Percentiles rank a stretch among this genome's conserved stretches.
phyloP scores from a whole-genome alignment of 53 echinoderm and acorn worm species.

The Paracentrotus lividus region DNA sequence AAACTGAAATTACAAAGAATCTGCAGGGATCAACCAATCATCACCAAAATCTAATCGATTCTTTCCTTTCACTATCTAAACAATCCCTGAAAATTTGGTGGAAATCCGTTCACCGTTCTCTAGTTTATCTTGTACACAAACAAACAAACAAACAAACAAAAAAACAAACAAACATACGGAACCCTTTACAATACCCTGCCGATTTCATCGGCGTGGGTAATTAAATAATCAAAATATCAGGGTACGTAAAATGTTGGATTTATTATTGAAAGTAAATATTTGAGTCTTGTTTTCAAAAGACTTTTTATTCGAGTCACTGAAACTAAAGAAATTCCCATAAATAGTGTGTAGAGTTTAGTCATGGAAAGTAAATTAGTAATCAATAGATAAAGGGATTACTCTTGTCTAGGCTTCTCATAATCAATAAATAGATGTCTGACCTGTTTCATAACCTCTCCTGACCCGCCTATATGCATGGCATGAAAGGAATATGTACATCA shows the following conservation, averaged over 20 bases:
- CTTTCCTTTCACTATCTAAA: no score
- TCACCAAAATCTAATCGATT: no score
- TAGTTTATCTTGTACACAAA: no score
- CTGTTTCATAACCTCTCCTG: background rate
- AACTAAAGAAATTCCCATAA: background rate
- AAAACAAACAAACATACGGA: no score
- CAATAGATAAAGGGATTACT: background rate
- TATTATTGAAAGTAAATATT: background rate
- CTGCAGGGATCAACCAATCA: no score
- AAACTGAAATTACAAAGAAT: no score
- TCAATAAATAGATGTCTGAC: background rate
- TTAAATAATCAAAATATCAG: no score
- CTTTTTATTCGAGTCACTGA: conserved; percentile 20
- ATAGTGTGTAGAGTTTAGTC: background rate
- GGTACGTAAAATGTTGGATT: background rate
- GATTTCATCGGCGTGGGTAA: no score
- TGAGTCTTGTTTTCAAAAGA: background rate
- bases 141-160: no score
- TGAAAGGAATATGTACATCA: background rate
- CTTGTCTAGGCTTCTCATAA: background rate
- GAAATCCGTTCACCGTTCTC: no score
- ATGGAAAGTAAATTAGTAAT: background rate
- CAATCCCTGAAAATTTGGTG: no score
- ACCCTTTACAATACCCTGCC: no score
- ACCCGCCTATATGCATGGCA: background rate